These are phyloP conservation scores for Calliopsis andreniformis DNA, from an alignment of 1,140 invertebrate species.

Conservation along the genomic window DNA sequence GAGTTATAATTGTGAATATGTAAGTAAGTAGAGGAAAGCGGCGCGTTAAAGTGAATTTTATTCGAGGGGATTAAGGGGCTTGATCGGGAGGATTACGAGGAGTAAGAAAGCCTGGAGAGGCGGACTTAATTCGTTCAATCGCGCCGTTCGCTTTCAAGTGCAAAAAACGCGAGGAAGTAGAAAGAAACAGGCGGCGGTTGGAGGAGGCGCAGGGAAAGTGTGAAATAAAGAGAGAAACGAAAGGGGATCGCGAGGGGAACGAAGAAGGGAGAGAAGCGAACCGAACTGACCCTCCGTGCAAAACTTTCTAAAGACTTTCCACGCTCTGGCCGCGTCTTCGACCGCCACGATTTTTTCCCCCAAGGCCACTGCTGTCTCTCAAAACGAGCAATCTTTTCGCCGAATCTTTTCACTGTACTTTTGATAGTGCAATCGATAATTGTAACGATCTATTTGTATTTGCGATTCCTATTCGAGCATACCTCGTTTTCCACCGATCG, in stretches of 20 bases:
- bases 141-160: slow-evolving; percentile 6
- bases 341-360: slow-evolving; percentile 5
- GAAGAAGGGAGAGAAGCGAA: slow-evolving; percentile 1
- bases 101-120: slow-evolving; percentile 1
- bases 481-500: not conserved
- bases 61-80: slow-evolving; percentile 22
- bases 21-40: slow-evolving; percentile 46
- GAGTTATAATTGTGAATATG: slow-evolving; percentile 60
- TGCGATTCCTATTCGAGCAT: not conserved
- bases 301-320: slow-evolving; percentile 44
- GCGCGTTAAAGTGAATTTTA: slow-evolving; percentile 10
- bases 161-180: not conserved
- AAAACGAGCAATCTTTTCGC: not conserved
- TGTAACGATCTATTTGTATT: not conserved
- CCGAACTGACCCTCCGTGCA: slow-evolving; percentile 17
- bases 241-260: not conserved
- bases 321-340: slow-evolving; percentile 13
- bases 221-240: not conserved
- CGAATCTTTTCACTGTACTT: too few species aligned
- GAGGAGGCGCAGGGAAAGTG: not conserved
- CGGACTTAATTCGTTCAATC: slow-evolving; percentile 27
- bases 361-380: not conserved
- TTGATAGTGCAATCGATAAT: too few species aligned
- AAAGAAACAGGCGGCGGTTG: not conserved
- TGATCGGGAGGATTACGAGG: slow-evolving; percentile 26